Percentiles rank a stretch among this genome's conserved stretches.
phyloP scores from a whole-genome alignment of 2,113 vertebrate species.

The Andinoacara biseriatus region DNA sequence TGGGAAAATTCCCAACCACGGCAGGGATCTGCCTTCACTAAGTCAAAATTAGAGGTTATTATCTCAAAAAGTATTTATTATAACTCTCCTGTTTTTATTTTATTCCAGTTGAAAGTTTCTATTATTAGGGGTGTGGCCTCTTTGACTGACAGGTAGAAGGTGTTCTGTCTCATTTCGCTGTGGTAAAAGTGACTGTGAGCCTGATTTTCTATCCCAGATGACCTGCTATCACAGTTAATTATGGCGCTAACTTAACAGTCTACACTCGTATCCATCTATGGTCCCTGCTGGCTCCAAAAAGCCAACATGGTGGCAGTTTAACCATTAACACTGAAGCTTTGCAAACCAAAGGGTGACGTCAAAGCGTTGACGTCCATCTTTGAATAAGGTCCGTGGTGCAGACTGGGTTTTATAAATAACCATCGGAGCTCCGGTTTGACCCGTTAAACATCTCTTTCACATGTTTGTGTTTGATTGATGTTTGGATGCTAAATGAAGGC shows the following conservation, averaged over 20 bases:
- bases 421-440: not conserved
- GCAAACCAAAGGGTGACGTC: not conserved
- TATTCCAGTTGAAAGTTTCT: not conserved
- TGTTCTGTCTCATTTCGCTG: not conserved
- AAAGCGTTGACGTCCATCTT: not conserved
- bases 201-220: not conserved
- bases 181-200: not conserved
- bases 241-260: not conserved
- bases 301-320: not conserved
- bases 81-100: not conserved
- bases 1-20: too few species aligned
- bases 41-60: not conserved
- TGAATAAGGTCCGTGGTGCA: not conserved
- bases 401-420: not conserved
- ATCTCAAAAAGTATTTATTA: not conserved
- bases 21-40: not conserved
- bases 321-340: not conserved
- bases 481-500: constrained; percentile 1
- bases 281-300: not conserved
- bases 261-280: not conserved
- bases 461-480: not conserved
- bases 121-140: not conserved
- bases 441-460: not conserved
- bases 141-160: not conserved
- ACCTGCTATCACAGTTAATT: not conserved